Evolutionary conservation across 2,113 vertebrate species (phyloP).

Genomic region (Alethe castanea): DNA sequence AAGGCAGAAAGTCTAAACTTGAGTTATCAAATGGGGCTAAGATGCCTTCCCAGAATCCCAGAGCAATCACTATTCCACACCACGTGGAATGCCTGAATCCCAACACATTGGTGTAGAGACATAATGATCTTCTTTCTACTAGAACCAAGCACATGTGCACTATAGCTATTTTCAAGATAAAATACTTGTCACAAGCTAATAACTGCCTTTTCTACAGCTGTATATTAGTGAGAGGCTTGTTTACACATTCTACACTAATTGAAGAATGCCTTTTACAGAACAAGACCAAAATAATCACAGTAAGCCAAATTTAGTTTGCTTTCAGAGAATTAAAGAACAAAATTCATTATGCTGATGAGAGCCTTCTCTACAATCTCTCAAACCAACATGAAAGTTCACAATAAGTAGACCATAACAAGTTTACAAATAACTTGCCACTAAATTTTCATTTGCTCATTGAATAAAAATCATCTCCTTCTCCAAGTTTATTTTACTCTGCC

Average conservation of each 20-base stretch:
- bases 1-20: background rate
- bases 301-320: background rate
- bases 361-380: background rate
- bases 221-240: background rate
- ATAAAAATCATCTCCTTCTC: background rate
- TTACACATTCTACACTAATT: background rate
- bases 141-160: background rate
- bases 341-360: background rate
- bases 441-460: background rate
- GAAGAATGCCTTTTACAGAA: background rate
- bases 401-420: background rate
- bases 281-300: background rate
- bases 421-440: background rate
- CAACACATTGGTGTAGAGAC: background rate
- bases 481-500: background rate
- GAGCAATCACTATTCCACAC: background rate
- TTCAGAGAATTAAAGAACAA: background rate
- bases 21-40: background rate
- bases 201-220: background rate
- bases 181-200: background rate
- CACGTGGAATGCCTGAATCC: background rate
- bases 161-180: background rate
- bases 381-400: background rate
- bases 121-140: background rate
- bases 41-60: background rate